Conservation (phyloP, 2,113 vertebrate species). For the Cygnus atratus region DNA sequence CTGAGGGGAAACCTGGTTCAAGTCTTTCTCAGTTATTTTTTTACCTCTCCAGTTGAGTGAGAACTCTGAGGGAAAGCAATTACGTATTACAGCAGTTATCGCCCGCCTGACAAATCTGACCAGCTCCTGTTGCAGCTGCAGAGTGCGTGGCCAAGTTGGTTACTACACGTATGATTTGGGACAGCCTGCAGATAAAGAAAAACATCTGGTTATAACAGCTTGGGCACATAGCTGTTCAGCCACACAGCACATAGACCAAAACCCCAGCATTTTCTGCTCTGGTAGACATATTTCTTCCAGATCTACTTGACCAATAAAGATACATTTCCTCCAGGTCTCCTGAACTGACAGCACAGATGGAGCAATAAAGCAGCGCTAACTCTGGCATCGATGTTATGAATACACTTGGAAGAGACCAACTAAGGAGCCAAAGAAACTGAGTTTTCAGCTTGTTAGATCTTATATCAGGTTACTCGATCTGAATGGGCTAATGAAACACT, state of each 20-base stretch:
- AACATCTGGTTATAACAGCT: neutral
- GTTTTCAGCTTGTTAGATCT: neutral
- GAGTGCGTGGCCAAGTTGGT: neutral
- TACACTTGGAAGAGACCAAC: neutral
- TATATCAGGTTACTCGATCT: neutral
- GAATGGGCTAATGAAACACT: neutral
- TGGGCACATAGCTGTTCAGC: neutral
- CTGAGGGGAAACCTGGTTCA: neutral
- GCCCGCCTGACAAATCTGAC: neutral
- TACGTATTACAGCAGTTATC: neutral
- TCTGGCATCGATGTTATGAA: neutral
- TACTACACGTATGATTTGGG: neutral
- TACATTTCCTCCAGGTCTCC: neutral
- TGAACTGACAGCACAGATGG: neutral
- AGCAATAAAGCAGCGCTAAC: neutral
- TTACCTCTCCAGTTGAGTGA: rapidly evolving
- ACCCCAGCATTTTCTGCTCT: neutral
- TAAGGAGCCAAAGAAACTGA: neutral
- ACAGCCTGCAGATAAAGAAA: neutral
- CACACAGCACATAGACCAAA: neutral
- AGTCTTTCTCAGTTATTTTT: neutral
- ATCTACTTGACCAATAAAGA: neutral
- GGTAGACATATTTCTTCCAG: neutral
- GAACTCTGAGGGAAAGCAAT: neutral
- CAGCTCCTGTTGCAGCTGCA: neutral